Conservation (phyloP, 2,113 vertebrate genomes). For the Manacus vitellinus region DNA sequence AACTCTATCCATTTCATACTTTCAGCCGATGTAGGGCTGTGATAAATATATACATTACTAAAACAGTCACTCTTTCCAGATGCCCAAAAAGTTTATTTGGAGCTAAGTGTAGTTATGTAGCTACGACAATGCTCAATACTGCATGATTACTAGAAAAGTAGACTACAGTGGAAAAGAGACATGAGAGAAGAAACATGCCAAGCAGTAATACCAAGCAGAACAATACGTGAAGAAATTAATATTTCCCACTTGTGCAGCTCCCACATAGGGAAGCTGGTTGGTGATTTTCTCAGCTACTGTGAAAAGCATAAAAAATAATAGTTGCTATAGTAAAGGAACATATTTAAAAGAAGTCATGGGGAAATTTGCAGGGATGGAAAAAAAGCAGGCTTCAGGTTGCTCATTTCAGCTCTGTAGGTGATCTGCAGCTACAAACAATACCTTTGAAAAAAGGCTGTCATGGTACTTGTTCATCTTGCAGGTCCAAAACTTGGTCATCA, state of each 20-base stretch:
- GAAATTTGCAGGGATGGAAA: not conserved
- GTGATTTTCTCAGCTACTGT: not conserved
- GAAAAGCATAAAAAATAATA: constrained; percentile 4
- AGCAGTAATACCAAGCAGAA: not conserved
- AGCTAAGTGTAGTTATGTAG: not conserved
- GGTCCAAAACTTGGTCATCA: not conserved
- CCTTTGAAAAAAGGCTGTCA: not conserved
- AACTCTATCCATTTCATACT: not conserved
- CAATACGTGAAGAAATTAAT: not conserved
- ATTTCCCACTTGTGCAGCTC: not conserved
- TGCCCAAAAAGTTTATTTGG: not conserved
- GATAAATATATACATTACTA: not conserved
- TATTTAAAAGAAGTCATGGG: not conserved
- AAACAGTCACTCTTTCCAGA: not conserved
- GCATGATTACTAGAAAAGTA: not conserved
- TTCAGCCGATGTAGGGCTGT: not conserved
- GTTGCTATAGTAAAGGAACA: not conserved
- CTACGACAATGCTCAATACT: not conserved
- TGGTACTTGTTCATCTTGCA: not conserved
- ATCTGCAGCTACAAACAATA: not conserved
- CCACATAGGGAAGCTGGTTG: not conserved
- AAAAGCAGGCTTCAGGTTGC: not conserved
- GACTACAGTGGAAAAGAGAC: not conserved
- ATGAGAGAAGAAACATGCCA: not conserved
- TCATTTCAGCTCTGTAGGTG: not conserved